Conservation (phyloP, 2,797 vertebrate species). For the Crenichthys baileyi region DNA sequence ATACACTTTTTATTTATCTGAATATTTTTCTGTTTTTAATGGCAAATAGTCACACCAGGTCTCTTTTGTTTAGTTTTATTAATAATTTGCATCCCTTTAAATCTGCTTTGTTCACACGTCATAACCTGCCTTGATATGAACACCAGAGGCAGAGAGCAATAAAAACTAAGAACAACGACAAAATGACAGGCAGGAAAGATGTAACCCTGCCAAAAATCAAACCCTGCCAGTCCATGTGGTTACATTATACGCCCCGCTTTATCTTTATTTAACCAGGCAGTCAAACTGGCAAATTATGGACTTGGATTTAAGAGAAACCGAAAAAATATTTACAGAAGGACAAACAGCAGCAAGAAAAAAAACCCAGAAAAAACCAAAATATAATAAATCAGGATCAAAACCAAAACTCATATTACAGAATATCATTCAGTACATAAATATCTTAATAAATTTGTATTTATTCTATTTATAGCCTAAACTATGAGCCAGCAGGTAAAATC, state of each 20-base stretch:
- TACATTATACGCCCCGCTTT: background rate
- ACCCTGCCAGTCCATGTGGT: background rate
- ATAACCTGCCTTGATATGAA: background rate
- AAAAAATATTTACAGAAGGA: background rate
- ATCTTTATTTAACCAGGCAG: background rate
- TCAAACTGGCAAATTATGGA: background rate
- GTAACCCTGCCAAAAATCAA: background rate
- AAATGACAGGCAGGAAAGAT: background rate
- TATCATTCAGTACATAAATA: background rate
- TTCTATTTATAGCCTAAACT: background rate
- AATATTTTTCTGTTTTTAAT: no score
- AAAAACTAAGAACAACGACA: background rate
- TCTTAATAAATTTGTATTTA: background rate
- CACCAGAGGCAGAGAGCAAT: background rate
- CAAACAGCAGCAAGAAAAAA: background rate
- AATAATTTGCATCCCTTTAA: no score
- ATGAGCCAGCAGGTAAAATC: background rate
- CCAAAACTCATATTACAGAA: background rate
- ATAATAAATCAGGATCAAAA: background rate
- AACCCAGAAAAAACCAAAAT: background rate
- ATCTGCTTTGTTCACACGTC: no score
- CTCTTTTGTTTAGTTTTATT: no score
- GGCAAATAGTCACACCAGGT: no score
- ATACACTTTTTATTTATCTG: no score
- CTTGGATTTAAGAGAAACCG: background rate